phyloP scores from a whole-genome alignment of 2,113 vertebrate species.

The Ctenomys sociabilis region DNA sequence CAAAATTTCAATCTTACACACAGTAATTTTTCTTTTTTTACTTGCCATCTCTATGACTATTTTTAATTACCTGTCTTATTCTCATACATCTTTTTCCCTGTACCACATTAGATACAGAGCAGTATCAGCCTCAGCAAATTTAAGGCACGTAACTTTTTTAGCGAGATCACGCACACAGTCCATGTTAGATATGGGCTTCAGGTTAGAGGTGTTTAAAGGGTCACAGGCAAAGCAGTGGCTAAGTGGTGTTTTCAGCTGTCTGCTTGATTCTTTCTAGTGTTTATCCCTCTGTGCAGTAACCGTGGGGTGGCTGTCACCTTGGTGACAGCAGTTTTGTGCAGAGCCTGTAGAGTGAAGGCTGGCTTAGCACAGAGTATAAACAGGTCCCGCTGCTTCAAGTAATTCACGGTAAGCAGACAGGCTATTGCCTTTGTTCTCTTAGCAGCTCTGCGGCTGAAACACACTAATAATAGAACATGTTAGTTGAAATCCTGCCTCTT shows the following conservation, averaged over 20 bases:
- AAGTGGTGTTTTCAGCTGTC: neutral
- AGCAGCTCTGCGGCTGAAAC: conserved; percentile 22
- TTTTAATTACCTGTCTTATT: neutral
- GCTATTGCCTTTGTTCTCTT: conserved; percentile 60
- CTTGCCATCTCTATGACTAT: neutral
- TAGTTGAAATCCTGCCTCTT: conserved; percentile 34
- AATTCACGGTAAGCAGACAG: conserved; percentile 2
- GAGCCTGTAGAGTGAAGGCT: neutral
- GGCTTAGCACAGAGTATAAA: neutral
- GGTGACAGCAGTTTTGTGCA: conserved; percentile 61
- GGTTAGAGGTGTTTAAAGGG: neutral
- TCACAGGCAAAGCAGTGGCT: neutral
- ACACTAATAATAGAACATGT: conserved; percentile 57
- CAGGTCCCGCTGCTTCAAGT: conserved; percentile 20
- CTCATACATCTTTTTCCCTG: neutral
- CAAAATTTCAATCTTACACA: neutral
- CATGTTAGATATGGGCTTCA: neutral
- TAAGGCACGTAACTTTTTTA: no score
- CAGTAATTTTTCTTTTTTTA: neutral
- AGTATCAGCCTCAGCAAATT: no score
- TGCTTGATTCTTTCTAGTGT: neutral
- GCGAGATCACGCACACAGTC: no score
- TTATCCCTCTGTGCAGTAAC: neutral
- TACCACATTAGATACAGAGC: neutral
- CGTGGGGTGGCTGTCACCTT: conserved; percentile 49